phyloP scores from a whole-genome alignment of 1,140 invertebrate genomes.

The Daktulosphaira vitifoliae region DNA sequence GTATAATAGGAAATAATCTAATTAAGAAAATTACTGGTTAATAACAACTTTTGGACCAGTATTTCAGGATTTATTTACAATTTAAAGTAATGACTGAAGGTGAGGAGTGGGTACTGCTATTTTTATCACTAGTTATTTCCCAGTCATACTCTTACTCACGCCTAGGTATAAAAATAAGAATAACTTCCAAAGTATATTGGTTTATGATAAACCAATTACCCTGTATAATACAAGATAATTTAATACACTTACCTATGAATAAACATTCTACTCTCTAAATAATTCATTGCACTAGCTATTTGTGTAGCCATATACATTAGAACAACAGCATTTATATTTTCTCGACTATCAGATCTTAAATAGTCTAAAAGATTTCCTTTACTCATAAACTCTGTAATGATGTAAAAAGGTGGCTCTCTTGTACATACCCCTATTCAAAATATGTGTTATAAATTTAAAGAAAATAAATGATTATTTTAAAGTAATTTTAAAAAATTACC shows the following conservation, averaged over 20 bases:
- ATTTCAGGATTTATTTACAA: no score
- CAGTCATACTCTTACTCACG: no score
- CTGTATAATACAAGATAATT: no score
- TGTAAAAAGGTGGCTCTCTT: constrained; percentile 95
- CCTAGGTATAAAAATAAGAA: no score
- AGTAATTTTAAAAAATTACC: constrained; percentile 47
- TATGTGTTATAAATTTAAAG: background rate
- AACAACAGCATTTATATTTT: constrained; percentile 86
- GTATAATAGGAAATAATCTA: no score
- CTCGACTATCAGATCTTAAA: constrained; percentile 76
- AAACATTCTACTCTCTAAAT: constrained; percentile 89
- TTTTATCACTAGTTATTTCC: no score
- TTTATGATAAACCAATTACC: no score
- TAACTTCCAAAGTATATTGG: no score
- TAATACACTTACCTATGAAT: constrained; percentile 70
- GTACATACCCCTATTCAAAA: constrained; percentile 76
- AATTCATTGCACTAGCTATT: constrained; percentile 97
- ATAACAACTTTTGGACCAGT: no score
- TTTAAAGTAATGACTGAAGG: no score
- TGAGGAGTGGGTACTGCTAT: no score
- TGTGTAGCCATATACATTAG: constrained; percentile 99
- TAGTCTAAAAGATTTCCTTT: constrained; percentile 96
- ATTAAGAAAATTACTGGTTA: no score
- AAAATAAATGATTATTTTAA: background rate
- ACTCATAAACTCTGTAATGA: constrained; percentile 99